These are phyloP conservation scores for Pseudococcus jackbeardsleyi DNA, from an alignment of 2,888 invertebrate species.

Conservation along the genomic window DNA sequence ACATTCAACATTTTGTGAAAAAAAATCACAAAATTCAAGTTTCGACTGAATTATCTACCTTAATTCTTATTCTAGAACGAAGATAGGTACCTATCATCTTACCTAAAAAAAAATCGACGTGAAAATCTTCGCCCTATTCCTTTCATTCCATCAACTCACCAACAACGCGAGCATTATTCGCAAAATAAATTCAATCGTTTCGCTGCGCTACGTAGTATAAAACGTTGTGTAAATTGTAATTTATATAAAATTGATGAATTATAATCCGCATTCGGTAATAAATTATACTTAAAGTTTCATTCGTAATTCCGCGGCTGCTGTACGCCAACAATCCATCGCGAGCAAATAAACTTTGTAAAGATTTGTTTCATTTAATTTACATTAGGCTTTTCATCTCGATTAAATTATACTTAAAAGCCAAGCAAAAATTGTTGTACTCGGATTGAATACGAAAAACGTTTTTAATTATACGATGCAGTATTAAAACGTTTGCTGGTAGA, in stretches of 20 bases:
- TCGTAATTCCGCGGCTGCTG: background rate
- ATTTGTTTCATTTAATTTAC: slow-evolving; percentile 19
- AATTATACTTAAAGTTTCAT: background rate
- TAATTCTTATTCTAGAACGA: too few species aligned
- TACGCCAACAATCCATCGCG: background rate
- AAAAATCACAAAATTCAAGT: too few species aligned
- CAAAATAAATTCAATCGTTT: slow-evolving; percentile 11
- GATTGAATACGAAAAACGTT: background rate
- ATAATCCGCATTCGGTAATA: slow-evolving; percentile 19
- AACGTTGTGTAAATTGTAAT: slow-evolving; percentile 8
- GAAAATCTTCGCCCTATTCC: too few species aligned
- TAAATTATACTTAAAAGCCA: background rate
- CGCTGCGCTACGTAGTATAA: background rate
- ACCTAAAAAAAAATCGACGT: too few species aligned
- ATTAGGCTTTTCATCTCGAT: background rate
- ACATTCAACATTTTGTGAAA: too few species aligned
- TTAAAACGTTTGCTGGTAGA: background rate
- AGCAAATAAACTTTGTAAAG: slow-evolving; percentile 19
- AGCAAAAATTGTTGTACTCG: background rate
- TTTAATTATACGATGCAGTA: background rate
- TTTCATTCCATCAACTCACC: background rate
- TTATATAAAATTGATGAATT: slow-evolving; percentile 24
- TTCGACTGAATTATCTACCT: too few species aligned
- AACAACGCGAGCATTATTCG: background rate
- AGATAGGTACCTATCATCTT: too few species aligned